These are phyloP conservation scores for Pseudomugil gertrudae DNA, from an alignment of 2,797 vertebrate species.

Conservation along the genomic window DNA sequence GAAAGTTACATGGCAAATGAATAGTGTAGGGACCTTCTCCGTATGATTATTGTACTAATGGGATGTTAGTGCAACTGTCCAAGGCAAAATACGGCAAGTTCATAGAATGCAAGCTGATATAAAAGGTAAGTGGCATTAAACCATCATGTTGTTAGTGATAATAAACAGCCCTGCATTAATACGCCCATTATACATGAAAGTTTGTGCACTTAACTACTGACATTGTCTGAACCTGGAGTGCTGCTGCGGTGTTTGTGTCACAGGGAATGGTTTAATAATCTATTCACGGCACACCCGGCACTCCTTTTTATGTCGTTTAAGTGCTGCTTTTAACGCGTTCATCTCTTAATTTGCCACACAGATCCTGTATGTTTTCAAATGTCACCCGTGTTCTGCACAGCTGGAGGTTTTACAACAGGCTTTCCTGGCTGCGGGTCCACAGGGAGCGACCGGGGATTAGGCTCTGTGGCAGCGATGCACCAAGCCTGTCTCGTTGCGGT, in stretches of 20 bases:
- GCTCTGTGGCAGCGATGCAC: constrained; percentile 57
- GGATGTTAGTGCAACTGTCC: constrained; percentile 60
- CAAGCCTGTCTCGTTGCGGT: constrained; percentile 59
- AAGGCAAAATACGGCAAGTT: constrained; percentile 39
- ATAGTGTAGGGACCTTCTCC: constrained; percentile 48
- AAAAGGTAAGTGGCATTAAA: constrained; percentile 65
- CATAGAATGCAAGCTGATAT: constrained; percentile 42
- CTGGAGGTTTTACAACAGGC: constrained; percentile 60
- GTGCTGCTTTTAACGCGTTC: constrained; percentile 52
- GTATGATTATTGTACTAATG: constrained; percentile 58
- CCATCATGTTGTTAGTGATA: constrained; percentile 34
- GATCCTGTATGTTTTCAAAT: constrained; percentile 66
- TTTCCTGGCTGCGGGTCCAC: constrained; percentile 56
- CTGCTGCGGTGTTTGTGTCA: constrained; percentile 23
- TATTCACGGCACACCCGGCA: constrained; percentile 35
- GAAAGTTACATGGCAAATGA: constrained; percentile 66
- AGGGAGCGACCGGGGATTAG: constrained; percentile 69
- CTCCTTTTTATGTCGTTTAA: constrained; percentile 35
- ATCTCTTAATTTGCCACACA: constrained; percentile 57
- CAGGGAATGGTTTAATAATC: constrained; percentile 28
- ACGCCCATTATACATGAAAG: constrained; percentile 35
- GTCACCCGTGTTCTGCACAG: constrained; percentile 71
- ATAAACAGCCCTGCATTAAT: constrained; percentile 49
- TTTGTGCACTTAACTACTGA: constrained; percentile 37
- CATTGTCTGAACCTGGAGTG: not conserved